Evolutionary conservation across 2,113 vertebrate genomes (phyloP), one percentile per base, ranked within the genome.

Genomic region (Siphamia tubifer): DNA sequence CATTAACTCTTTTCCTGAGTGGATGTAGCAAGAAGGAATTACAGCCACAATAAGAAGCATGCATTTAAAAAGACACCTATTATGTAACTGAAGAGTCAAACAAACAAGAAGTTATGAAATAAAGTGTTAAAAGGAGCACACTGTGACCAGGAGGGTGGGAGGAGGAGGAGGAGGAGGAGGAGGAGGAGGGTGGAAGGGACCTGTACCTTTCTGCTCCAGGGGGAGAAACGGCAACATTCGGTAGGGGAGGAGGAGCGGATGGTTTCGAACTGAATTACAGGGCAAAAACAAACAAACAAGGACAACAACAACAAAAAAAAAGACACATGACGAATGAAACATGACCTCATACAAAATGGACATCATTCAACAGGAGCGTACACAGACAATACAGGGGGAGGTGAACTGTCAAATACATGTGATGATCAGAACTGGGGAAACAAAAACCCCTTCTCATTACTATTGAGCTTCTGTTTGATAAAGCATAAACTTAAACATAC

Each of bases 121-220:
- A 8, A 13, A 15, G 60, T 6, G 55, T 64, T 43, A 74, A 62
- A 35, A 38, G 73, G 44, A 63, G 55, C 17, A 57, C 39, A 38
- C 36, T 39, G 54, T 40, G 57, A 48, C 0, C 6, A 11, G 56
- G 15, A 20, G 32, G 28, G 15, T 15, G 12, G 7, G n/a, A 11
- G 16, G 31, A 43, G 34, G 34, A 49, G 6, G 35, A 51, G 25
- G 28, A 36, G 68, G 58, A 40, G 25, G 49, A 16, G n/a, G n/a
- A n/a, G n/a, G n/a, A n/a, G 27, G 53, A 9, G 28, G 53, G 23
- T 23, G 32, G 65, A 51, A 38, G 19, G 40, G 43, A 71, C 49
- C 60, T 94, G 90, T 98, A 98, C 97, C 96, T 99, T 98, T 98
- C 95, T 95, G 94, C 94, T 98, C 96, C 96, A 96, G 71, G 96